Percentiles rank a stretch among this genome's conserved stretches.
Evolutionary conservation across 2,888 invertebrate species (phyloP).

Genomic region (Sialis lutaria): DNA sequence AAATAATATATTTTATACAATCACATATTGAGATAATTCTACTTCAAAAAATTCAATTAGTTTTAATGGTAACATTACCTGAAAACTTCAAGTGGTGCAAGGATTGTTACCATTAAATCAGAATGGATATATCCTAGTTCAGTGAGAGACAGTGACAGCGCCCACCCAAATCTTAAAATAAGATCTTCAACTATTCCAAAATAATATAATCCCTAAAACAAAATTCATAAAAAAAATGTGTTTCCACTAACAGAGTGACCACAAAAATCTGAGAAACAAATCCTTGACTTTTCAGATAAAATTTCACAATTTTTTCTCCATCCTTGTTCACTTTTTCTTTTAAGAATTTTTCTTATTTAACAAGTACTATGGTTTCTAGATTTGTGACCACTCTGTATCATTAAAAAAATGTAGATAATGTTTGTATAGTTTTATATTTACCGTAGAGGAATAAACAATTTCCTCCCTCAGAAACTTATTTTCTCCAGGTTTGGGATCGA

Average conservation of each 20-base stretch:
- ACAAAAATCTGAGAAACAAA: too few species aligned
- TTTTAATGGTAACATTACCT: conserved; percentile 34
- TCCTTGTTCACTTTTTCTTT: too few species aligned
- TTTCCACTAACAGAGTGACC: neutral
- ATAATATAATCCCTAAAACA: conserved; percentile 76
- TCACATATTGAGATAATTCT: neutral
- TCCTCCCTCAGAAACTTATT: conserved; percentile 85
- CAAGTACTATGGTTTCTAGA: too few species aligned
- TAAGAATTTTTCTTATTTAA: too few species aligned
- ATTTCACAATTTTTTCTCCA: too few species aligned
- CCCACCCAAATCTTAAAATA: conserved; percentile 85
- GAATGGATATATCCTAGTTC: conserved; percentile 56
- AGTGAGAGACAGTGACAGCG: conserved; percentile 66
- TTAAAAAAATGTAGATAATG: too few species aligned
- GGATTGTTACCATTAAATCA: conserved; percentile 70
- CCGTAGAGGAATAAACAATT: conserved; percentile 84
- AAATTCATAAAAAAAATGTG: neutral
- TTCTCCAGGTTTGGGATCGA: conserved; percentile 81
- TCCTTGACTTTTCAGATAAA: too few species aligned
- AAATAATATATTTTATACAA: conserved; percentile 6
- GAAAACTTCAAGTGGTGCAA: conserved; percentile 77
- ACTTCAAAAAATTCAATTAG: neutral
- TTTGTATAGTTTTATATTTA: conserved; percentile 26
- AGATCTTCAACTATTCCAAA: conserved; percentile 94
- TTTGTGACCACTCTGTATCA: too few species aligned